Conservation (phyloP, 2,113 vertebrate genomes). For the Cricetomys ansorgei region DNA sequence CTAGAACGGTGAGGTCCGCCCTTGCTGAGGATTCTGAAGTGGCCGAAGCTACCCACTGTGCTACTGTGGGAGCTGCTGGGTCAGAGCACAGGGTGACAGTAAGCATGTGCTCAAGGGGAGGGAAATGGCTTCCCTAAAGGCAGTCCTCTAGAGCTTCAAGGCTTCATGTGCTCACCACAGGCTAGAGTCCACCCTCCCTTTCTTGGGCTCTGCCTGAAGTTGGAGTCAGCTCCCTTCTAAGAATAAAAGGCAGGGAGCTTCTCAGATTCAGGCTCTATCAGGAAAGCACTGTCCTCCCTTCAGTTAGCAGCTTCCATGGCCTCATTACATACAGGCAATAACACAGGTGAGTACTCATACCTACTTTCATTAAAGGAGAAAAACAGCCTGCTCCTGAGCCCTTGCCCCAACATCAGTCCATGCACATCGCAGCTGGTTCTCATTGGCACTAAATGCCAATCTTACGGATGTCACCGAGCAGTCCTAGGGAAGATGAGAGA, state of each 20-base stretch:
- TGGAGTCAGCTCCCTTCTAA: background rate
- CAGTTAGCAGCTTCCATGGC: background rate
- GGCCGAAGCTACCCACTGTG: background rate
- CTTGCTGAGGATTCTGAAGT: background rate
- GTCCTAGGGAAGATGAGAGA: background rate
- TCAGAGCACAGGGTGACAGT: background rate
- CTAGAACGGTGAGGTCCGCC: background rate
- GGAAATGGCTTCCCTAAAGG: background rate
- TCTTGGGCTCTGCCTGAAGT: background rate
- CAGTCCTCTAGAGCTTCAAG: background rate
- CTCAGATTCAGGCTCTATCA: background rate
- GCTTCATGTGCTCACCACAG: background rate
- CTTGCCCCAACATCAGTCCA: fast-evolving
- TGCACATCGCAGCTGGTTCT: background rate
- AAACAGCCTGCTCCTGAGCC: conserved; percentile 22
- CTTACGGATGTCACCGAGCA: background rate
- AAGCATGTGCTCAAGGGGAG: background rate
- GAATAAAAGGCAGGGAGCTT: conserved; percentile 30
- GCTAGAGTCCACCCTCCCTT: background rate
- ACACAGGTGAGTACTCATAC: background rate
- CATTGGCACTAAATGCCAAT: background rate
- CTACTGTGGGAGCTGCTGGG: background rate
- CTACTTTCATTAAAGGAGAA: conserved; percentile 36
- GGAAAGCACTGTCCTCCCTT: background rate
- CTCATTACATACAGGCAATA: conserved; percentile 1